Evolutionary conservation across 2,113 vertebrate genomes (phyloP), one percentile per base, ranked within the genome.

Genomic region (Spea multiplicata): DNA sequence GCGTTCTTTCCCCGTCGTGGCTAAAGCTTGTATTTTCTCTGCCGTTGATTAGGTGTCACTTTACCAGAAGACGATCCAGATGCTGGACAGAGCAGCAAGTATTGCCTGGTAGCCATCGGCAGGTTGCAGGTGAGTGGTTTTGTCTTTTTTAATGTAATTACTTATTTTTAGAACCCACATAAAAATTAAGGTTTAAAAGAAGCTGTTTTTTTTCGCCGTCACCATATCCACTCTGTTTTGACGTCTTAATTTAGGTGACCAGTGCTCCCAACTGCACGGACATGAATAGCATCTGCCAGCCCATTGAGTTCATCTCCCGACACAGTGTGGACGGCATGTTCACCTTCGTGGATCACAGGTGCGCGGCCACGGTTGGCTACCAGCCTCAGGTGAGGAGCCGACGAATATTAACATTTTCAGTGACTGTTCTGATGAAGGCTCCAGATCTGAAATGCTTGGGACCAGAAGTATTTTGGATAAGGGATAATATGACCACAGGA

Each of bases 321-420:
- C 97, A 99, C 86, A 98, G 94, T 87, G 93, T 92, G 3, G 94
- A 95, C 0, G 94, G 97, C 0, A 80, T 92, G 7, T 99, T 98
- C 87, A 99, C 96, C 57, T 99, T 99, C 50, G 94, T 98, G 13
- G 97, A 99, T 83, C 96, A 98, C 80, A 95, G 97, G 17, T 98
- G 95, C 8, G 80, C 95, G 81, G 92, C 94, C 1, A 96, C 96
- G 0, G 90, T 98, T 0, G 95, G 96, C 76, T 98, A 96, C 88
- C 96, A 98, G 84, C 96, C 97, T 0, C 96, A 98, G 95, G 97
- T 99, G 81, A 85, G 88, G 0, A 30, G 10, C 66, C 3, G 66
- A 4, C 2, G 30, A 30, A 2, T 30, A 30, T 30, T 30, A 30
- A 30, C 30, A 30, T 30, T 30, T 30, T 2, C 30, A 30, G 30